Base-by-base conservation (phyloP, 2,888 invertebrate genomes). In the Acleris emargana region DNA sequence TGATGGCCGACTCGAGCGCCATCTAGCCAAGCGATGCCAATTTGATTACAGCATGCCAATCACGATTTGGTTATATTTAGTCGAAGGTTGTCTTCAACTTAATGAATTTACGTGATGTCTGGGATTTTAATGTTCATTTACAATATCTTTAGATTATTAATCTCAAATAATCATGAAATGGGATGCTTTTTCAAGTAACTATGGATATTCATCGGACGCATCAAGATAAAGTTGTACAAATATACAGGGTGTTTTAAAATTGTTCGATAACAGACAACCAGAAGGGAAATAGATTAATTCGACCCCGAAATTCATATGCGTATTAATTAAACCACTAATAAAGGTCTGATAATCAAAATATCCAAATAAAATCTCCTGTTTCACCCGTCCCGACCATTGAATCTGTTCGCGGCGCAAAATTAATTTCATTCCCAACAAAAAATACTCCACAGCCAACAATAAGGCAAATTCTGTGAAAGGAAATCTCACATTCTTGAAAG, bases 321-420 rank as follows among this genome's bases (percentile, higher is more conserved):
- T 54, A 54, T 62, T 55, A 55, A 62, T 64, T 64, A 54, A 54
- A 50, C 64, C 68, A 72, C 68, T 69, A 74, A 69, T 72, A 73
- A 69, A 71, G 70, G 68, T 71, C 69, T 70, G 71, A 74, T 72
- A 72, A 73, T 73, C 70, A 73, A 71, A 71, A 67, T 68, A 68
- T 60, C 63, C 64, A 64, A 68, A 68, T 63, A 73, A 75, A 73
- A 69, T 75, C 71, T 74, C 73, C 69, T 68, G 70, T 76, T 75
- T 68, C 70, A 66, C 58, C 63, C 64, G 64, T 62, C 47, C 64
- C 68, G 63, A 70, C 81, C 83, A 86, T 83, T 84, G 81, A 78
- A 83, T 81, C 80, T 84, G 88, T 89, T 90, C 80, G 78, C 78
- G 76, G 80, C 84, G 82, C 83, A 82, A 86, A 88, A 90, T 89